Conservation (phyloP, 1,140 invertebrate species). For the Macrobrachium nipponense region DNA sequence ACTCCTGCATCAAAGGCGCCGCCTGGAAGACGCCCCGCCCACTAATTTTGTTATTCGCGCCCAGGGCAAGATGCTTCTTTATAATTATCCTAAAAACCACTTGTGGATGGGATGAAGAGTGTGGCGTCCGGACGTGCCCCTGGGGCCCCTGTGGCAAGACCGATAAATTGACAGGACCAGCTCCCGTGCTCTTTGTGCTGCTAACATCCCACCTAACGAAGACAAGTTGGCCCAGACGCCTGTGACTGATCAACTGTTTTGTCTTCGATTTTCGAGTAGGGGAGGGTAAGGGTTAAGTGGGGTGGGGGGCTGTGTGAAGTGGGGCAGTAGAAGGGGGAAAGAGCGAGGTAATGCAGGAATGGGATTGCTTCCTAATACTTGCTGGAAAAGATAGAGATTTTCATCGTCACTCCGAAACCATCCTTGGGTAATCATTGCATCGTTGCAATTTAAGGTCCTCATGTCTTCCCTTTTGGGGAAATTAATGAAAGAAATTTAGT, state of each 20-base stretch:
- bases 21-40: constrained; percentile 33
- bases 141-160: constrained; percentile 7
- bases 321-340: neutral
- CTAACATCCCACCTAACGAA: constrained; percentile 32
- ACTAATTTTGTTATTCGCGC: constrained; percentile 60
- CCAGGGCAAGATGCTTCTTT: constrained; percentile 43
- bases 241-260: constrained; percentile 1
- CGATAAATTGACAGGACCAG: constrained; percentile 52
- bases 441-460: too few relatives aligned
- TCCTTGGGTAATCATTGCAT: too few relatives aligned
- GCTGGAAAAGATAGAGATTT: too few relatives aligned
- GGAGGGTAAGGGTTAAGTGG: neutral
- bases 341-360: neutral
- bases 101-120: constrained; percentile 49
- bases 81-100: constrained; percentile 60
- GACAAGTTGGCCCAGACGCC: constrained; percentile 2
- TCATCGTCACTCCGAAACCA: too few relatives aligned
- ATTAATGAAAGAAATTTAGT: too few relatives aligned
- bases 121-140: constrained; percentile 22
- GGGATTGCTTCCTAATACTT: too few relatives aligned
- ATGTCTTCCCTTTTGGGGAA: too few relatives aligned
- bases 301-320: neutral
- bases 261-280: neutral
- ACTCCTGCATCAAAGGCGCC: constrained; percentile 45
- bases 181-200: constrained; percentile 38